These are phyloP conservation scores for Thecophora atra DNA, from an alignment of 2,888 invertebrate genomes.

Conservation along the genomic window DNA sequence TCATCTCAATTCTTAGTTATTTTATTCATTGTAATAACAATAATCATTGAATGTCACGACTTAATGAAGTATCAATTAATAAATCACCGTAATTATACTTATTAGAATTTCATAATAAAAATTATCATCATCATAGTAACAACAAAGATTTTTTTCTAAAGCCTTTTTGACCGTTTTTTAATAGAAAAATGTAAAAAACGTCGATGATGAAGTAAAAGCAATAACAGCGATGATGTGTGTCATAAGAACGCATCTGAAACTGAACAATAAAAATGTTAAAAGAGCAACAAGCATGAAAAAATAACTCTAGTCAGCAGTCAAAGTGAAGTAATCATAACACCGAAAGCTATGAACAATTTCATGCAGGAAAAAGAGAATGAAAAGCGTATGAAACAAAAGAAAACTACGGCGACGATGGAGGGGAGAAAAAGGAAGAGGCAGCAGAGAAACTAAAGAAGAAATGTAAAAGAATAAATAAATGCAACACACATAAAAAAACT, in stretches of 20 bases:
- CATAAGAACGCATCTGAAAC: conserved; percentile 16
- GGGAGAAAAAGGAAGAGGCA: not conserved
- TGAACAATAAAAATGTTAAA: not conserved
- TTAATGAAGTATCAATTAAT: too few species aligned
- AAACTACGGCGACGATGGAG: not conserved
- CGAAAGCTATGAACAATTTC: too few species aligned
- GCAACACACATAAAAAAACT: too few species aligned
- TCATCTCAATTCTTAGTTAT: too few species aligned
- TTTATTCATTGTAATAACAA: not conserved
- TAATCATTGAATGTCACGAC: not conserved
- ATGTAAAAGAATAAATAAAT: not conserved
- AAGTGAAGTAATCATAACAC: conserved; percentile 9
- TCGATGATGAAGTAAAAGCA: not conserved
- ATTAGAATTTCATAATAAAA: too few species aligned
- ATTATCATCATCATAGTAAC: too few species aligned
- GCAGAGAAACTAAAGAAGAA: not conserved
- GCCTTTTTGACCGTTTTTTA: not conserved
- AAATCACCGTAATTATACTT: too few species aligned
- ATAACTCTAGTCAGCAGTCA: not conserved
- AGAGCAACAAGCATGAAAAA: not conserved
- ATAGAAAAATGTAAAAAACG: not conserved
- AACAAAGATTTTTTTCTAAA: not conserved
- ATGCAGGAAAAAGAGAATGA: conserved; percentile 3
- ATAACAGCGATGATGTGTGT: conserved; percentile 5
- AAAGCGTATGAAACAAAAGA: not conserved